A percentile compares a stretch with the other conserved stretches of the same genome.
Evolutionary conservation across 2,888 invertebrate genomes (phyloP).

Genomic region (Bombyx huttoni): DNA sequence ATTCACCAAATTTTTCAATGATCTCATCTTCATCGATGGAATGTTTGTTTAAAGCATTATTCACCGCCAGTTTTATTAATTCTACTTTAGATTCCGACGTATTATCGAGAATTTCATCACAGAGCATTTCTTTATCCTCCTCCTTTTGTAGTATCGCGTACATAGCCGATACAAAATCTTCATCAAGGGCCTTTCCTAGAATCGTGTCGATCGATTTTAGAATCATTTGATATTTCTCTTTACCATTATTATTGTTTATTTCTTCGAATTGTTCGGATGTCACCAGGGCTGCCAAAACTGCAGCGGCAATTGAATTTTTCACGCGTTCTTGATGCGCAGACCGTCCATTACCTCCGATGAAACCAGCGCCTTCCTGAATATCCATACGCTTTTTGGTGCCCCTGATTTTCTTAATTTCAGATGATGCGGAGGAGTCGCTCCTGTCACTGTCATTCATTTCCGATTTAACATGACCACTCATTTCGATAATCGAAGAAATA

Average conservation of each 20-base stretch:
- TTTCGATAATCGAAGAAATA: conserved; percentile 63
- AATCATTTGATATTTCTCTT: conserved; percentile 63
- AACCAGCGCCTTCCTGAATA: conserved; percentile 22
- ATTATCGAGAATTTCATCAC: conserved; percentile 63
- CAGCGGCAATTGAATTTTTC: conserved; percentile 67
- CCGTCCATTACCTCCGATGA: conserved; percentile 29
- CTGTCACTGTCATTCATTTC: conserved; percentile 42
- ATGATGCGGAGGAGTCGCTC: conserved; percentile 21
- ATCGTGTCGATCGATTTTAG: conserved; percentile 67
- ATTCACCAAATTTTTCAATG: conserved; percentile 75
- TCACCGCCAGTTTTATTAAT: conserved; percentile 72
- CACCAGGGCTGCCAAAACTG: conserved; percentile 62
- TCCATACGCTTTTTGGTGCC: conserved; percentile 37
- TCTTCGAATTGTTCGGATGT: conserved; percentile 66
- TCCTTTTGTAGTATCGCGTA: conserved; percentile 62
- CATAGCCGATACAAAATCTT: conserved; percentile 61
- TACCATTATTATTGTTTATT: conserved; percentile 60
- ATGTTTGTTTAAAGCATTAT: conserved; percentile 49
- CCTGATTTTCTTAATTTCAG: conserved; percentile 37
- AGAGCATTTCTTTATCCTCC: conserved; percentile 57
- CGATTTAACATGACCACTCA: conserved; percentile 60
- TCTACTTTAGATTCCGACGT: conserved; percentile 75
- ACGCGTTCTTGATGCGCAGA: conserved; percentile 60
- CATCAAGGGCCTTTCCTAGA: conserved; percentile 60
- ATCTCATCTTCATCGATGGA: conserved; percentile 71